Evolutionary conservation across 2,113 vertebrate genomes (phyloP), one percentile per base, ranked within the genome.

Genomic region (Sylvilagus bachmani): DNA sequence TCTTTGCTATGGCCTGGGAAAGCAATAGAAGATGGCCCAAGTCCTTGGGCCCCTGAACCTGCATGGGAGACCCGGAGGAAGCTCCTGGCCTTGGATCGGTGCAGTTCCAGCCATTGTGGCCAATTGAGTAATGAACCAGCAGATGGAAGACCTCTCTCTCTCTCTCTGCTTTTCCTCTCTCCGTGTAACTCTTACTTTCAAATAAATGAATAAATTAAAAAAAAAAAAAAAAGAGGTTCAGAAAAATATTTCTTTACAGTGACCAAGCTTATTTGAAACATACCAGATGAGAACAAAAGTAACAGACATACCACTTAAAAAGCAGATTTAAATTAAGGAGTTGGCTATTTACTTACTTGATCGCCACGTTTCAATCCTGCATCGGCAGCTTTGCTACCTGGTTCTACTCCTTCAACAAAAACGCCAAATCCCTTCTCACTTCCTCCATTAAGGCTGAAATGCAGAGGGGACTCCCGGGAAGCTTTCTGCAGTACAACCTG

Each of bases 301-400:
- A 90, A 61, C 7, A 86, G 69, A 78, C 4, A 87, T 16, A 33
- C 22, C 74, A 84, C 44, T n/a, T 44, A 38, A 6, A 49, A 53
- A 24, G 83, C 84, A n/a, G 14, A 33, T 77, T 89, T 33, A 86
- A 75, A 73, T 89, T 33, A 86, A 75, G n/a, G 24, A 17, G 53
- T 1, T 75, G 27, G 10, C 71, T 64, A 89, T 79, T 62, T 86
- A 89, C 81, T 97, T 97, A 99, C 99, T 99, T 99, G 99, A 98
- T 99, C 99, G 61, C 99, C 99, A 58, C 99, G 98, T 62, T 99
- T 99, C n/a, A 99, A 98, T 22, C 99, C 99, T 10, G 98, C 98
- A 98, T 99, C 99, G 67, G 99, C 98, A n/a, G 99, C 99, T 98
- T 99, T 99, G 97, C 99, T 99, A 77, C 98, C 98, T 62, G 95